These are phyloP conservation scores for Hesperophylax magnus DNA, from an alignment of 1,140 invertebrate species.

Conservation along the genomic window DNA sequence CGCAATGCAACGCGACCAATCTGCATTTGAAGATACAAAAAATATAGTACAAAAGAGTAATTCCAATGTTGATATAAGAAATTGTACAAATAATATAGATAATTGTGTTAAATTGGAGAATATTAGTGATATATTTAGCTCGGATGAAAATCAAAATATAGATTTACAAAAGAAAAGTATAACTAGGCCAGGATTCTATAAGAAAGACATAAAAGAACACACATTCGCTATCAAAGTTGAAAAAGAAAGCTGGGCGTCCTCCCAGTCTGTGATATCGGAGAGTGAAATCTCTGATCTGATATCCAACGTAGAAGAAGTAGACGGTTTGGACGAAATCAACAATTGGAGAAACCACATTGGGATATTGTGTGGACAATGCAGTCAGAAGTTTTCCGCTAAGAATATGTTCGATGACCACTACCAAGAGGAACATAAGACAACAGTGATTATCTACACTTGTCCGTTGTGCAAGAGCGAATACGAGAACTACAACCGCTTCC, in stretches of 20 bases:
- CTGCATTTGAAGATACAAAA: background rate
- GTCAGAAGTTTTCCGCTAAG: conserved; percentile 14
- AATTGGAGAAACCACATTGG: conserved; percentile 18
- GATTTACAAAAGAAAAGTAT: conserved; percentile 1
- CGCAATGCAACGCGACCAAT: background rate
- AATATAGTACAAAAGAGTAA: conserved; percentile 24
- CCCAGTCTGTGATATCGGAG: conserved; percentile 3
- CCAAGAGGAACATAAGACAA: background rate
- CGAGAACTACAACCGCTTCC: conserved; percentile 13
- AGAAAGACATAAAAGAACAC: background rate
- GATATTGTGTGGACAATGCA: conserved; percentile 26
- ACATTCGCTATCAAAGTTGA: background rate
- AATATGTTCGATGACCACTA: conserved; percentile 26
- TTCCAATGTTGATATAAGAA: conserved; percentile 25
- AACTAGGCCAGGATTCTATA: background rate
- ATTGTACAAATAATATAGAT: conserved; percentile 17
- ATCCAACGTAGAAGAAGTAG: background rate
- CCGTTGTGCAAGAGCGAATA: conserved; percentile 24
- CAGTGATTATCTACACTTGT: conserved; percentile 20
- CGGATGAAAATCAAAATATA: conserved; percentile 18
- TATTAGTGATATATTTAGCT: conserved; percentile 24
- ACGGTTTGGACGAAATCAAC: background rate
- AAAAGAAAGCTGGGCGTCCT: background rate
- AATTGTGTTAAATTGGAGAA: conserved; percentile 10
- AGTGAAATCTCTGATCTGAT: conserved; percentile 9